A percentile compares a stretch with the other conserved stretches of the same genome.
Conservation (phyloP, 2,113 vertebrate species). For the Percopsis transmontana region DNA sequence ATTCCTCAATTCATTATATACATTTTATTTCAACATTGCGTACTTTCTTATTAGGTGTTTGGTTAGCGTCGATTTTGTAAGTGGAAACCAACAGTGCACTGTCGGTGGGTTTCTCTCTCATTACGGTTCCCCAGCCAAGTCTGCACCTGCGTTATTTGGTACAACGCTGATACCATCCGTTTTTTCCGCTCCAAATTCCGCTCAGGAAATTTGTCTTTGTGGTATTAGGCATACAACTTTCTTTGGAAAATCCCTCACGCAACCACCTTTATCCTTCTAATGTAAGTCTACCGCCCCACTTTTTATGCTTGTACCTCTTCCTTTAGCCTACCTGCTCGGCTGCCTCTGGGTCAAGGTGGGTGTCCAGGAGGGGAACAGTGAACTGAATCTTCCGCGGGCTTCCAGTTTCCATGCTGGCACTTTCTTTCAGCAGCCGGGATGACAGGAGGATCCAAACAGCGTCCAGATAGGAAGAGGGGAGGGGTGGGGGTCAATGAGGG, state of each 20-base stretch:
- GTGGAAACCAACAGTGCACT: conserved; percentile 1
- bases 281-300: not conserved
- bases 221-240: too few species aligned
- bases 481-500: not conserved
- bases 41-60: conserved; percentile 13
- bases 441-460: not conserved
- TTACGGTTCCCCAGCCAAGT: not conserved
- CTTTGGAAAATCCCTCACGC: not conserved
- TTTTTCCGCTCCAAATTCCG: too few species aligned
- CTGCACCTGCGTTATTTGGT: not conserved
- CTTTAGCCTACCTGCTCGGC: conserved; percentile 84
- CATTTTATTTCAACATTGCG: conserved; percentile 1
- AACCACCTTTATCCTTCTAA: not conserved
- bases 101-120: conserved; percentile 12
- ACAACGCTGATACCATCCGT: too few species aligned
- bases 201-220: too few species aligned
- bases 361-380: conserved; percentile 88
- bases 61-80: too few species aligned
- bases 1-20: conserved; percentile 37
- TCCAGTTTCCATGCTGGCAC: conserved; percentile 82
- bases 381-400: conserved; percentile 92
- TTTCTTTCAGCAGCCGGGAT: conserved; percentile 29
- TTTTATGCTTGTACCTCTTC: not conserved
- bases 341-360: conserved; percentile 91
- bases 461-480: not conserved